Base-by-base conservation (phyloP, 35 echinoderm and acorn worm species). In the Anneissia japonica region DNA sequence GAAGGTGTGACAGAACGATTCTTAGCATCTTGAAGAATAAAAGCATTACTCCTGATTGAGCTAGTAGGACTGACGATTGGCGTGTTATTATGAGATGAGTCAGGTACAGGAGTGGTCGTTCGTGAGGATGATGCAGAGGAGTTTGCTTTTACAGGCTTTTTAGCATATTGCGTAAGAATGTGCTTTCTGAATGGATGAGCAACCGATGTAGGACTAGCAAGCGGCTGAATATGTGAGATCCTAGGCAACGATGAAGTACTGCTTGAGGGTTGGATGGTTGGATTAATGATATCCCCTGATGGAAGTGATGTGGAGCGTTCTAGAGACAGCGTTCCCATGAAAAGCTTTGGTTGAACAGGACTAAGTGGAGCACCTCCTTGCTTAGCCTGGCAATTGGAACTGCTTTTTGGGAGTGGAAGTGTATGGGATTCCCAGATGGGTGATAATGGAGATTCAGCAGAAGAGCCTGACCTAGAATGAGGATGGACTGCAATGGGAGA, bases 1-100 rank as follows among this genome's bases (percentile, higher is more conserved):
- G 51, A 64, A 64, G 51, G 51, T 23, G 51, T 64, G 9, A 64
- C 51, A 23, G 51, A 64, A 64, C 51, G 51, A 64, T 64, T 64
- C 51, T 64, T 64, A 64, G 51, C 51, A 64, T 64, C 51, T 64
- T 64, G 51, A 64, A 64, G 51, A 64, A 64, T 64, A 64, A 64
- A 64, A 64, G 51, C 51, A 64, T 64, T 64, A 64, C 51, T 64
- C 21, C 51, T 64, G 5, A 64, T 64, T 16, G 51, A 64, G 51
- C 51, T 64, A 12, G 21, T 26, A 2, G 51, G 51, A 64, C 51
- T 64, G 51, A 64, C 51, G 19, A 64, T 23, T 16, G 51, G 51
- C 51, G 51, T 64, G 51, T 1, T 64, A 23, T 64, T 9, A 1
- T 9, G 6, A n/a, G n/a, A n/a, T 23, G 51, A 64, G 21, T 64